These are phyloP conservation scores for Orbicella faveolata DNA, from an alignment of 64 coral and sea anemone genomes.

Conservation along the genomic window DNA sequence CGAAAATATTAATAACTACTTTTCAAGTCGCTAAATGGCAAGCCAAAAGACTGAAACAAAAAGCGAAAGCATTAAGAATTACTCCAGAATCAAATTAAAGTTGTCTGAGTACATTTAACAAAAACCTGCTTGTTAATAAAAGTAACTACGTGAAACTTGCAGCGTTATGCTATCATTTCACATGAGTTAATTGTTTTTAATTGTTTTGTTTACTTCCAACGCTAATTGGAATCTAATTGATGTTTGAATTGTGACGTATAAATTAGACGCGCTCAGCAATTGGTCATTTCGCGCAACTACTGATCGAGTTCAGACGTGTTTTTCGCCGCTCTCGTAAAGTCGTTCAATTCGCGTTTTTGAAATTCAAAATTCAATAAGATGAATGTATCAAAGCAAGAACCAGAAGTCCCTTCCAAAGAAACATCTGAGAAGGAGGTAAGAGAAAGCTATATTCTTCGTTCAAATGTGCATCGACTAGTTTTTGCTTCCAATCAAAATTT, in stretches of 20 bases:
- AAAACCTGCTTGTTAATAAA: no score
- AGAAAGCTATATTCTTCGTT: neutral
- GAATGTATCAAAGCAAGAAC: neutral
- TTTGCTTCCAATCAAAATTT: no score
- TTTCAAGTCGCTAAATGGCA: no score
- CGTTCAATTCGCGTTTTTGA: neutral
- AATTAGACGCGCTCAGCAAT: neutral
- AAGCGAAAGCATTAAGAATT: neutral
- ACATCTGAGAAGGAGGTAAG: conserved; percentile 16
- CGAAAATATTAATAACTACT: neutral
- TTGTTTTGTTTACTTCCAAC: neutral
- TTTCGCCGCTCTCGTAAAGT: neutral
- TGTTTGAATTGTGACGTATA: neutral
- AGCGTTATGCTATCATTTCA: no score
- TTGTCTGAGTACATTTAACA: neutral
- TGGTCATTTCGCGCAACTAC: neutral
- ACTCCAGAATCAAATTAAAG: neutral
- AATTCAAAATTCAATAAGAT: neutral
- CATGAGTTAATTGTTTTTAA: neutral
- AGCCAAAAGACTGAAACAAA: neutral
- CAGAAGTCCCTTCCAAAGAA: neutral
- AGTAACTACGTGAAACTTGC: neutral
- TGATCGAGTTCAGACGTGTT: conserved; percentile 9
- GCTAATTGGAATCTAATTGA: neutral
- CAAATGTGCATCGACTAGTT: no score